Evolutionary conservation across 2,888 invertebrate genomes (phyloP).

Genomic region (Euclidia mi): DNA sequence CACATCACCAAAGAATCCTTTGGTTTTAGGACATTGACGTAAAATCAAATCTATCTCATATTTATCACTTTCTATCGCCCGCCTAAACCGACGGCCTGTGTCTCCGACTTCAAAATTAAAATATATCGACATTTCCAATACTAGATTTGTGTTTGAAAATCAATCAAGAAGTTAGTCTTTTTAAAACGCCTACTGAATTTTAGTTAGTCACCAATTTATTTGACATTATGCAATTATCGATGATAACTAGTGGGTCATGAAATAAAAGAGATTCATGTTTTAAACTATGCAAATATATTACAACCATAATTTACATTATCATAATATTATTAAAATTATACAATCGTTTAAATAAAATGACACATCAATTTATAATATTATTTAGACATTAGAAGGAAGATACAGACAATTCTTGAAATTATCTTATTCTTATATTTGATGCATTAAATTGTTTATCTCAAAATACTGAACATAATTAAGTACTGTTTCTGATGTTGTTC

Average conservation of each 20-base stretch:
- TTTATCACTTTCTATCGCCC: conserved; percentile 79
- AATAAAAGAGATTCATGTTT: conserved; percentile 52
- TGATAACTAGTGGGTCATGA: conserved; percentile 69
- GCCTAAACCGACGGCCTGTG: conserved; percentile 73
- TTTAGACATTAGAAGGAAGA: conserved; percentile 35
- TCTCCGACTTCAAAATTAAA: conserved; percentile 78
- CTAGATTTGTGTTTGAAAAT: background rate
- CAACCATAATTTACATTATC: conserved; percentile 80
- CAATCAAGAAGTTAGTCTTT: too few species aligned
- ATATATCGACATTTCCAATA: conserved; percentile 78
- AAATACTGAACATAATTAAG: conserved; percentile 71
- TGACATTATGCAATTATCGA: too few species aligned
- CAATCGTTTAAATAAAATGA: conserved; percentile 58
- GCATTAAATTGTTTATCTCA: conserved; percentile 19
- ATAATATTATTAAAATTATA: conserved; percentile 60
- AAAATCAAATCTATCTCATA: conserved; percentile 70
- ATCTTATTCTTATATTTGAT: too few species aligned
- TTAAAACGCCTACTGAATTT: too few species aligned
- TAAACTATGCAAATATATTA: conserved; percentile 81
- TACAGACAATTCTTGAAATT: conserved; percentile 23
- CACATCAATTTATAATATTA: conserved; percentile 35
- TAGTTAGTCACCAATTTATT: too few species aligned
- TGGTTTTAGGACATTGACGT: conserved; percentile 54
- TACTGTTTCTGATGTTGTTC: conserved; percentile 47
- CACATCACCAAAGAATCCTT: conserved; percentile 67